Evolutionary conservation across 2,113 vertebrate species (phyloP).

Genomic region (Hiodon alosoides): DNA sequence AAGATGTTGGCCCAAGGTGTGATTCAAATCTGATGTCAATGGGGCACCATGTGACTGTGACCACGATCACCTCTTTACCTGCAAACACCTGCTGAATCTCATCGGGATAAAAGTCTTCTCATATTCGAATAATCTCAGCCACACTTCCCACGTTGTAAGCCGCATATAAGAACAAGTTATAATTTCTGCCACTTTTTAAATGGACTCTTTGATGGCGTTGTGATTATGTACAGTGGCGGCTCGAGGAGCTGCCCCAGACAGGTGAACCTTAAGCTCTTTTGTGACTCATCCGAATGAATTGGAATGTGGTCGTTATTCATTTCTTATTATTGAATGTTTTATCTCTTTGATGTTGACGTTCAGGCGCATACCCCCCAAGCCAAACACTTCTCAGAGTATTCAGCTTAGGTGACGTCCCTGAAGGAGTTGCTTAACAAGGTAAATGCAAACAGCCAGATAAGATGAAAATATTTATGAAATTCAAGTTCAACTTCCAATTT

Average conservation of each 20-base stretch:
- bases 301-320: conserved; percentile 48
- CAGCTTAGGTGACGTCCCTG: neutral
- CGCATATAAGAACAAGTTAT: neutral
- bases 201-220: neutral
- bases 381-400: neutral
- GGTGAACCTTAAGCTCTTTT: conserved; percentile 29
- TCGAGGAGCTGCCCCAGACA: conserved; percentile 48
- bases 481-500: neutral
- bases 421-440: neutral
- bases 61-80: conserved; percentile 50
- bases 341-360: conserved; percentile 60
- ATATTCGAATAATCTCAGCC: conserved; percentile 11
- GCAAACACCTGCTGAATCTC: conserved; percentile 48
- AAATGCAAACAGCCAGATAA: no score
- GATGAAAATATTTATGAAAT: no score
- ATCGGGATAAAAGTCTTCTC: conserved; percentile 30
- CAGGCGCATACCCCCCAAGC: conserved; percentile 49
- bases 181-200: conserved; percentile 1
- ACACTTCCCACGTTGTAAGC: neutral
- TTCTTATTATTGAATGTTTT: conserved; percentile 61
- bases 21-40: conserved; percentile 55
- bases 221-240: conserved; percentile 34
- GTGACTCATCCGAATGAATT: conserved; percentile 36
- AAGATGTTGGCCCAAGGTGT: conserved; percentile 55
- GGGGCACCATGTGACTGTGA: conserved; percentile 46